Conservation (phyloP, 2,113 vertebrate species). For the Leptobrachium leishanense region DNA sequence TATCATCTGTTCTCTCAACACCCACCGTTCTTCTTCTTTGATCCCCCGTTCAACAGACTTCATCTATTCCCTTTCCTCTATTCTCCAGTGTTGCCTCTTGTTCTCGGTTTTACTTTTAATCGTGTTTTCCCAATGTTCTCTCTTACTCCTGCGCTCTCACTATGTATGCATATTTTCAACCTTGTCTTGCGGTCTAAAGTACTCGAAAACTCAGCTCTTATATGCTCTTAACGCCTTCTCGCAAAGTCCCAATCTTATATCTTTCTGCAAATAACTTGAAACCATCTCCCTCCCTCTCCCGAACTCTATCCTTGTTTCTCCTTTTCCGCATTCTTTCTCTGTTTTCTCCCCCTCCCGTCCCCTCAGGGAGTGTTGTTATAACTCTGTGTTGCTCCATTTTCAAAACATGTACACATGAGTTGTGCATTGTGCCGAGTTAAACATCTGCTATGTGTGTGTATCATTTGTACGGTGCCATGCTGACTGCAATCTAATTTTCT, state of each 20-base stretch:
- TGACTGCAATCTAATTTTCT: background rate
- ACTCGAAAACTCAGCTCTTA: background rate
- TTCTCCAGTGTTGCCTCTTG: no score
- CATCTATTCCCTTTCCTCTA: no score
- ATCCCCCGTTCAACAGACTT: no score
- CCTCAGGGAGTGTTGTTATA: slow-evolving; percentile 17
- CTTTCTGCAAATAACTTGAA: no score
- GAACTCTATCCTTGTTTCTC: background rate
- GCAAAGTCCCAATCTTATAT: no score
- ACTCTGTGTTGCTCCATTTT: slow-evolving; percentile 19
- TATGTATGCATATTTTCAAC: background rate
- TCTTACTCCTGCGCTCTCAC: background rate
- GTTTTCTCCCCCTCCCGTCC: background rate
- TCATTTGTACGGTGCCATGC: background rate
- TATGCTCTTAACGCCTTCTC: no score
- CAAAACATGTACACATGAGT: background rate
- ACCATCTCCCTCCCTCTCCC: background rate
- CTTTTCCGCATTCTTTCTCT: background rate
- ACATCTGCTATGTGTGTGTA: slow-evolving; percentile 18
- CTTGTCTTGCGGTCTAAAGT: background rate
- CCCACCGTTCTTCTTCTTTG: no score
- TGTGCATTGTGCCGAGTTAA: slow-evolving; percentile 28
- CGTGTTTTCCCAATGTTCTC: no score
- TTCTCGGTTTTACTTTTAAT: no score
- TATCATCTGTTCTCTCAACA: background rate